A percentile compares a stretch with the other conserved stretches of the same genome.
Conservation (phyloP, 2,797 vertebrate genomes). For the Parauchenoglanis ngamensis region DNA sequence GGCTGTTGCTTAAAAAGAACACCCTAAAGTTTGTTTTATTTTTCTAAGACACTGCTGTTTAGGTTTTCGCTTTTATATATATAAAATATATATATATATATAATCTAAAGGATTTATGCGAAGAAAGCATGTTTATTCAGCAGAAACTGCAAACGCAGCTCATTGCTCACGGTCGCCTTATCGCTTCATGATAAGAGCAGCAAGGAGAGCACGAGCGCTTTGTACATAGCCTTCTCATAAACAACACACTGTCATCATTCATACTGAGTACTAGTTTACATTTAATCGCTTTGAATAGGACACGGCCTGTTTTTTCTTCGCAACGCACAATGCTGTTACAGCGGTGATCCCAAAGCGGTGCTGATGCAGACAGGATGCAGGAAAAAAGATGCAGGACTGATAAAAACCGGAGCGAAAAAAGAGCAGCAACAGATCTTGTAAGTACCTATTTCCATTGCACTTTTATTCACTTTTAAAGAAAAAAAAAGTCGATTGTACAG, state of each 20-base stretch:
- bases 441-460: slow-evolving; percentile 19
- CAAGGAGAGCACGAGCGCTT: not conserved
- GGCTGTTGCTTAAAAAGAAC: not conserved
- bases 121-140: not conserved
- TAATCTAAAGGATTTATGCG: not conserved
- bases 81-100: too few relatives aligned
- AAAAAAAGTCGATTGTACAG: not conserved
- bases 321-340: slow-evolving; percentile 12
- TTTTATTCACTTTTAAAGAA: not conserved
- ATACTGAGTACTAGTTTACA: not conserved
- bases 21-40: not conserved
- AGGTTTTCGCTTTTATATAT: not conserved
- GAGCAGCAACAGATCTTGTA: slow-evolving; percentile 26
- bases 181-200: slow-evolving; percentile 3
- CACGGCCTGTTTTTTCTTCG: not conserved
- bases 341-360: slow-evolving; percentile 5
- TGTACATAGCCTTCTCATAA: not conserved
- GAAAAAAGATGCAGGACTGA: slow-evolving; percentile 34
- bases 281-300: not conserved
- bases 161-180: not conserved
- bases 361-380: slow-evolving; percentile 36
- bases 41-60: not conserved
- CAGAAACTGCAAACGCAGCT: slow-evolving; percentile 15
- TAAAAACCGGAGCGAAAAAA: not conserved
- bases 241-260: not conserved